These are phyloP conservation scores for Verasper variegatus DNA, from an alignment of 2,113 vertebrate species.

Conservation along the genomic window DNA sequence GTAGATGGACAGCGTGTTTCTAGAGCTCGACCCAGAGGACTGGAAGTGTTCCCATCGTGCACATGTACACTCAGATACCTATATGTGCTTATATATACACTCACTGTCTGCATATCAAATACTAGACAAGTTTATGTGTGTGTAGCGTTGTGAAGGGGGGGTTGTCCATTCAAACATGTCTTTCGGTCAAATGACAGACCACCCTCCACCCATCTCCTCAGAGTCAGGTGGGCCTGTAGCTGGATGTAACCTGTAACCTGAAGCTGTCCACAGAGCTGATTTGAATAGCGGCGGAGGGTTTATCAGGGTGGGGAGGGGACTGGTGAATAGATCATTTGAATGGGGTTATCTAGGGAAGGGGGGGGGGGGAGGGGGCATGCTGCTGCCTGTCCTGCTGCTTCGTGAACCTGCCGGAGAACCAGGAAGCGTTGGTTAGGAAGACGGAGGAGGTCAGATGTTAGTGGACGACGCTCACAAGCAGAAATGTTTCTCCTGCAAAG, in stretches of 20 bases:
- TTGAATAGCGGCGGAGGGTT: conserved; percentile 72
- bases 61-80: no score
- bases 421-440: no score
- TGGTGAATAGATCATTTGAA: conserved; percentile 59
- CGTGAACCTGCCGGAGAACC: conserved; percentile 65
- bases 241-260: conserved; percentile 57
- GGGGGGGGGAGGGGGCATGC: conserved; percentile 43
- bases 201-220: conserved; percentile 30
- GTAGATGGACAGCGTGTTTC: no score
- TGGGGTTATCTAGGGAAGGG: conserved; percentile 45
- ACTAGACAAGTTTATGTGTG: neutral
- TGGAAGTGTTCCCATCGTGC: no score
- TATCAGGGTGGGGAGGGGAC: conserved; percentile 24
- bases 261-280: conserved; percentile 57
- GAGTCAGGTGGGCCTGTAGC: conserved; percentile 29
- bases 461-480: no score
- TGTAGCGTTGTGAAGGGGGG: neutral
- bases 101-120: no score
- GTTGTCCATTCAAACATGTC: neutral
- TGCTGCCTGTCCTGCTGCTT: conserved; percentile 41
- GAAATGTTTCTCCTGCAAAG: no score
- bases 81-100: no score
- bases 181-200: conserved; percentile 38
- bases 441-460: no score
- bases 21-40: no score